Evolutionary conservation across 2,113 vertebrate genomes (phyloP).

Genomic region (Tautogolabrus adspersus): DNA sequence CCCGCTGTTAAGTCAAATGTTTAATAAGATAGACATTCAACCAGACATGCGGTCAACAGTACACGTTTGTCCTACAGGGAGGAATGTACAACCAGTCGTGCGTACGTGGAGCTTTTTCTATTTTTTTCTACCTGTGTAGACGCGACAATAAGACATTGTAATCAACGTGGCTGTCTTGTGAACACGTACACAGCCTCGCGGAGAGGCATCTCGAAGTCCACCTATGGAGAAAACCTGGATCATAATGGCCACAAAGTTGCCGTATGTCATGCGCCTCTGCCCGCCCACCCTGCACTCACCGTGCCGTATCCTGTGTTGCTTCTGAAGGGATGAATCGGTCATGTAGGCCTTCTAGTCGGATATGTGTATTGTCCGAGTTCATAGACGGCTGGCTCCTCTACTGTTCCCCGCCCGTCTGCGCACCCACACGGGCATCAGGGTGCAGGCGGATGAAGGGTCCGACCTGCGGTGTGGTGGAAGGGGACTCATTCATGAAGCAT

Average conservation of each 20-base stretch:
- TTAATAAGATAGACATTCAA: conserved; percentile 18
- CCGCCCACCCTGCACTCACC: conserved; percentile 66
- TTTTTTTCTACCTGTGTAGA: conserved; percentile 48
- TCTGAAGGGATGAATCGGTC: conserved; percentile 54
- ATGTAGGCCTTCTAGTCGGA: conserved; percentile 18
- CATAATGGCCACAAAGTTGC: conserved; percentile 70
- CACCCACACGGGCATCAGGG: conserved; percentile 47
- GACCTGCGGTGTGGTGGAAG: conserved; percentile 41
- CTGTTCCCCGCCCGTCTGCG: conserved; percentile 40
- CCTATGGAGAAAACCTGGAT: conserved; percentile 24
- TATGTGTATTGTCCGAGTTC: conserved; percentile 41
- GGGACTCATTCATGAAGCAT: conserved; percentile 77
- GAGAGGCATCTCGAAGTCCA: conserved; percentile 10
- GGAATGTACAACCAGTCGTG: conserved; percentile 50
- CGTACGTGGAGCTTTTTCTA: conserved; percentile 66
- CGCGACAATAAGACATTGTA: not conserved
- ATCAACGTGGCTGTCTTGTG: conserved; percentile 20
- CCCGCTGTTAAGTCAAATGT: not conserved
- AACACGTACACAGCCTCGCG: not conserved
- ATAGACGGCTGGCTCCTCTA: conserved; percentile 40
- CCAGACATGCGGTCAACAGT: conserved; percentile 50
- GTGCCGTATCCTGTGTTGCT: conserved; percentile 57
- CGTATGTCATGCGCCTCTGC: conserved; percentile 57
- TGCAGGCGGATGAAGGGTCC: conserved; percentile 49
- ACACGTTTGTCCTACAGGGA: conserved; percentile 60